phyloP scores from a whole-genome alignment of 2,113 vertebrate species.

The Microcebus lehilahytsara region DNA sequence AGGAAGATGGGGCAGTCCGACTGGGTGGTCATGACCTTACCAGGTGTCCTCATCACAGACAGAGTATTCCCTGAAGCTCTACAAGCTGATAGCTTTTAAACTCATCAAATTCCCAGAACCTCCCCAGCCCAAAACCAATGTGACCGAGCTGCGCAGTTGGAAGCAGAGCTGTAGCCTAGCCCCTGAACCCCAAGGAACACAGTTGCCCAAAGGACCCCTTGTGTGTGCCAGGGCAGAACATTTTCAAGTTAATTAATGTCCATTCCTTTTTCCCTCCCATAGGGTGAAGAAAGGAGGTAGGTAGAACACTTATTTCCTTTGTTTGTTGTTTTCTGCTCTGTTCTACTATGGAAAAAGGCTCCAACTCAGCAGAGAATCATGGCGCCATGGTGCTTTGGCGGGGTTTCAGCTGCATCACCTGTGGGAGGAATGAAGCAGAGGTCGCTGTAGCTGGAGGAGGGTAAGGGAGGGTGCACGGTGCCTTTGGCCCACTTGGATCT shows the following conservation, averaged over 20 bases:
- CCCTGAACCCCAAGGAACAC: background rate
- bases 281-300: conserved; percentile 72
- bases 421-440: background rate
- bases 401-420: background rate
- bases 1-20: background rate
- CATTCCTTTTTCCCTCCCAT: background rate
- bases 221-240: background rate
- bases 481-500: background rate
- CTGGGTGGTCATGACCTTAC: background rate
- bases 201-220: background rate
- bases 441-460: background rate
- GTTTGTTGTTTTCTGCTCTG: background rate
- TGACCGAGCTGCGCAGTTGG: background rate
- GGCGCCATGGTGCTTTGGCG: background rate
- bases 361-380: background rate
- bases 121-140: background rate
- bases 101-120: background rate
- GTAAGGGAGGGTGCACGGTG: background rate
- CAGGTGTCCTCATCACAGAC: background rate
- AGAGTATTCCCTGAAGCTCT: background rate
- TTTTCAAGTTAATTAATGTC: background rate
- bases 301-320: background rate
- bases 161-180: background rate
- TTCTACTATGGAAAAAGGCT: background rate
- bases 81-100: background rate